Conservation (phyloP, 2,797 vertebrate genomes). For the Apodemus agrarius region DNA sequence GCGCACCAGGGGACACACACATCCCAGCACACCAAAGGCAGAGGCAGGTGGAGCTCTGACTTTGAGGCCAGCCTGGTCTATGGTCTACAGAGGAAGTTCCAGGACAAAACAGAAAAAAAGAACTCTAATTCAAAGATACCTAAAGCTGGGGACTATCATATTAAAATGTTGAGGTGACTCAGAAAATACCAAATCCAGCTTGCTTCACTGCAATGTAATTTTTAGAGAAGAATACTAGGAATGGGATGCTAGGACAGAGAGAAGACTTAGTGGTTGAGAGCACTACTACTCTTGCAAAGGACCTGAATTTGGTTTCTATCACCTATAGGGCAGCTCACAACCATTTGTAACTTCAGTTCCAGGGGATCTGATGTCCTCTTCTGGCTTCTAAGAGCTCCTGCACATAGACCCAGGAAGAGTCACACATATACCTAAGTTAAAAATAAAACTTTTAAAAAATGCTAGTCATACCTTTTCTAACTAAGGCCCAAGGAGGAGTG, state of each 20-base stretch:
- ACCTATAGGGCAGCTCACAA: not conserved
- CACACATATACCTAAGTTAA: not conserved
- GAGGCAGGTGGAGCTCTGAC: not conserved
- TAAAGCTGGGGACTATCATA: not conserved
- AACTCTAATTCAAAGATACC: not conserved
- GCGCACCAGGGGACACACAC: too few relatives aligned
- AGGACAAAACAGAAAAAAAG: not conserved
- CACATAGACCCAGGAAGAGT: not conserved
- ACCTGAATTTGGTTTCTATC: not conserved
- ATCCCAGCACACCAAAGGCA: not conserved
- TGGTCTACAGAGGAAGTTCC: not conserved
- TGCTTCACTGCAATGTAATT: constrained; percentile 24
- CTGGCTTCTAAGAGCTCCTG: not conserved
- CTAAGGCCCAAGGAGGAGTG: not conserved
- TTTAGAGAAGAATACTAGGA: constrained; percentile 50
- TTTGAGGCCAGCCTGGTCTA: not conserved
- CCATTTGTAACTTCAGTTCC: not conserved
- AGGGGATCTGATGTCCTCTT: not conserved
- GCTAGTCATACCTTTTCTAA: not conserved
- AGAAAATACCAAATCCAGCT: constrained; percentile 33
- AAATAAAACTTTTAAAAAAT: not conserved
- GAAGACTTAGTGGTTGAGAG: not conserved
- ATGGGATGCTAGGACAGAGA: not conserved
- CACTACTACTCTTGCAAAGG: not conserved
- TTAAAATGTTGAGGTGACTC: not conserved